phyloP scores from a whole-genome alignment of 2,888 invertebrate species.

The Lathronympha strigana region DNA sequence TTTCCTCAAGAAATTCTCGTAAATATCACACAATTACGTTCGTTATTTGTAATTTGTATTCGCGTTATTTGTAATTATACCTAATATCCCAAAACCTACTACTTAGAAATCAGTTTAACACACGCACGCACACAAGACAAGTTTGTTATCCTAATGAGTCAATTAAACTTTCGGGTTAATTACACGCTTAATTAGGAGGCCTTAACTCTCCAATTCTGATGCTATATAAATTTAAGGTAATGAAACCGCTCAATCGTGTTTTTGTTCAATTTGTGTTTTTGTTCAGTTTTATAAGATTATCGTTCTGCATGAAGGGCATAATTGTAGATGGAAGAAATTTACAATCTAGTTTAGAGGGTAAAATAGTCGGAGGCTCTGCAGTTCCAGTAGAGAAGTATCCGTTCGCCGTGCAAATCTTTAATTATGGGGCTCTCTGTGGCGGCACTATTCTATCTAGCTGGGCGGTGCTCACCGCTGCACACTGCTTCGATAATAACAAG shows the following conservation, averaged over 20 bases:
- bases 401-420: conserved; percentile 21
- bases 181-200: neutral
- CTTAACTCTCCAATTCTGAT: neutral
- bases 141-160: too few species aligned
- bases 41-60: too few species aligned
- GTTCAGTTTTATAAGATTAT: neutral
- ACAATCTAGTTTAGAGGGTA: neutral
- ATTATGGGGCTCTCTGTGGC: conserved; percentile 10
- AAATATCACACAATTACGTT: too few species aligned
- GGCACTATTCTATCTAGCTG: conserved; percentile 13
- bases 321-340: neutral
- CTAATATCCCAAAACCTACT: too few species aligned
- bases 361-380: conserved; percentile 6
- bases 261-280: neutral
- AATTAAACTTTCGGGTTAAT: conserved; percentile 1
- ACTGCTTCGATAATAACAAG: conserved; percentile 15
- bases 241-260: too few species aligned
- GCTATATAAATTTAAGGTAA: neutral
- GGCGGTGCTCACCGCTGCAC: conserved; percentile 16
- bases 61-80: too few species aligned
- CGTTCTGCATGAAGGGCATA: neutral
- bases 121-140: too few species aligned
- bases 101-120: too few species aligned
- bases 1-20: too few species aligned
- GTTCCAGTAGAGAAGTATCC: conserved; percentile 10